Percentiles rank a stretch among this genome's conserved stretches.
phyloP scores from a whole-genome alignment of 2,888 invertebrate genomes.

The Glaucopsyche alexis region DNA sequence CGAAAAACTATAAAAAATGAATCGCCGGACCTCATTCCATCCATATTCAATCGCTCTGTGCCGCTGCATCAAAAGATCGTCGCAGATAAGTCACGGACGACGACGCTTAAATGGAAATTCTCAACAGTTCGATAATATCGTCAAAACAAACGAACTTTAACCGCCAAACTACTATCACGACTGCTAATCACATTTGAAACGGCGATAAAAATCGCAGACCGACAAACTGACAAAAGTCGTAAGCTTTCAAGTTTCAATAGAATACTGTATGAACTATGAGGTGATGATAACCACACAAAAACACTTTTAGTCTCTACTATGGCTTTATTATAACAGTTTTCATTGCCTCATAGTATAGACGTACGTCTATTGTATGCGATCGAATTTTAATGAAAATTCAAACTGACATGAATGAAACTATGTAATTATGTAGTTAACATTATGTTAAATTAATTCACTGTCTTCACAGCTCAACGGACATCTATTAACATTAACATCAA shows the following conservation, averaged over 20 bases:
- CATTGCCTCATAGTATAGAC: too few relatives aligned
- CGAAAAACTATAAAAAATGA: neutral
- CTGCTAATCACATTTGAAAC: too few relatives aligned
- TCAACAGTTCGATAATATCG: conserved; percentile 9
- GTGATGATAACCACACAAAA: too few relatives aligned
- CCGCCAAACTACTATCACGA: neutral
- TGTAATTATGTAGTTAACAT: neutral
- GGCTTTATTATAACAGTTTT: too few relatives aligned
- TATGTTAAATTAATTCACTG: conserved; percentile 6
- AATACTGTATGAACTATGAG: too few relatives aligned
- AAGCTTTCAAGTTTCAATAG: too few relatives aligned
- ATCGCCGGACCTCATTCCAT: conserved; percentile 8
- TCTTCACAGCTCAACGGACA: conserved; percentile 7
- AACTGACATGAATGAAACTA: conserved; percentile 3
- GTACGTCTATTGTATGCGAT: too few relatives aligned
- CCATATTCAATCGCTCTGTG: conserved; percentile 15
- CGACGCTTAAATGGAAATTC: conserved; percentile 10
- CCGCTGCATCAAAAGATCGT: conserved; percentile 14
- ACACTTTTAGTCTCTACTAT: too few relatives aligned
- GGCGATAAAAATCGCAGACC: too few relatives aligned
- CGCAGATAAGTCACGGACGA: conserved; percentile 22
- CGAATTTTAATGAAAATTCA: too few relatives aligned
- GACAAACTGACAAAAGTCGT: too few relatives aligned
- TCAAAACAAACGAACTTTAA: neutral
- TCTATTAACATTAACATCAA: neutral